Percentiles rank a stretch among this genome's conserved stretches.
phyloP scores from a whole-genome alignment of 2,113 vertebrate species.

The Istiophorus platypterus region DNA sequence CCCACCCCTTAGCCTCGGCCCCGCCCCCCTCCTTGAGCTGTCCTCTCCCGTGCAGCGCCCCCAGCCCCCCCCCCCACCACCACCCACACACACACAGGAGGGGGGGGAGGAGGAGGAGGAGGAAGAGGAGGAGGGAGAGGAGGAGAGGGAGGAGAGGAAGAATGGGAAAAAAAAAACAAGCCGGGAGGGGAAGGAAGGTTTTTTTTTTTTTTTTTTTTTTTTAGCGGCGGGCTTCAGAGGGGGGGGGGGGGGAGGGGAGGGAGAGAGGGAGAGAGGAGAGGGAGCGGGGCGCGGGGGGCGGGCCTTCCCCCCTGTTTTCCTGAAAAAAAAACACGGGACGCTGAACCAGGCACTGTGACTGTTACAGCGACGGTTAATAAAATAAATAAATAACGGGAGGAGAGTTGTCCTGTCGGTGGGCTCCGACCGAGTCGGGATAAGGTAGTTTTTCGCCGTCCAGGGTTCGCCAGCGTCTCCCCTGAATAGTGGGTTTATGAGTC shows the following conservation, averaged over 20 bases:
- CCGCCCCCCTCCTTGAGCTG: conserved; percentile 83
- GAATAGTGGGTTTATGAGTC: conserved; percentile 50
- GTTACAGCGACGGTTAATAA: conserved; percentile 69
- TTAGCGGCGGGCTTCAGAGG: too few species aligned
- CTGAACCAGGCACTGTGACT: conserved; percentile 75
- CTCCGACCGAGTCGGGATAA: conserved; percentile 37
- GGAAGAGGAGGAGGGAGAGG: conserved; percentile 88
- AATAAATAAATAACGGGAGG: conserved; percentile 72
- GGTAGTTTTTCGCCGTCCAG: conserved; percentile 38
- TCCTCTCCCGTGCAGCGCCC: conserved; percentile 84
- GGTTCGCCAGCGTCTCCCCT: conserved; percentile 39
- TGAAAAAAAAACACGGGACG: conserved; percentile 81
- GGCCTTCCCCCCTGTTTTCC: too few species aligned
- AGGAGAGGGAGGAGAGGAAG: conserved; percentile 98
- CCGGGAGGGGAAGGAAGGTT: conserved; percentile 92
- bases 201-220: too few species aligned
- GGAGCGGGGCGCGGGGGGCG: too few species aligned
- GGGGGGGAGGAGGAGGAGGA: conserved; percentile 85
- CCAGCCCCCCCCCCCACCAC: conserved; percentile 63
- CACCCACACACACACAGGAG: conserved; percentile 79
- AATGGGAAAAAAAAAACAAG: conserved; percentile 99
- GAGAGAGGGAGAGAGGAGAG: conserved; percentile 34
- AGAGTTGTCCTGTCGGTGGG: conserved; percentile 74
- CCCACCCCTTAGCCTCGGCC: conserved; percentile 47
- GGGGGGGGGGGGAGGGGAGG: too few species aligned